Conservation (phyloP, 1,140 invertebrate genomes). For the Schlechtendalia chinensis region DNA sequence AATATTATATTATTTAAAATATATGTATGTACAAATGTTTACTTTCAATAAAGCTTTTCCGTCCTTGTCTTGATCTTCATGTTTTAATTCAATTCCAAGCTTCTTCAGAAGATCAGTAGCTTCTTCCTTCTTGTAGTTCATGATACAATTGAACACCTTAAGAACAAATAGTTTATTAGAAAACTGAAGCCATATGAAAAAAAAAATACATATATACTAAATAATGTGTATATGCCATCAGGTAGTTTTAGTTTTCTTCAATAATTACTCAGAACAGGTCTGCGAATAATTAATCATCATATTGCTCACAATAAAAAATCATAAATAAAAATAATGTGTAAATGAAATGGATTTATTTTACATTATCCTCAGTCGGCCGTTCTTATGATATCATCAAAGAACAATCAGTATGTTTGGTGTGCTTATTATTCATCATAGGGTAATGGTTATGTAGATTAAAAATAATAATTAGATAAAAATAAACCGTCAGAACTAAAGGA, state of each 20-base stretch:
- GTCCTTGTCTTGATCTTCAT: constrained; percentile 95
- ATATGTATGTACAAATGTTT: constrained; percentile 52
- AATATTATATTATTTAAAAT: background rate
- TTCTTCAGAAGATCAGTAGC: constrained; percentile 82
- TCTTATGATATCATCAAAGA: constrained; percentile 13
- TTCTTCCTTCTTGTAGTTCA: constrained; percentile 98
- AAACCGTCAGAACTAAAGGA: constrained; percentile 20
- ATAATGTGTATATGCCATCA: background rate
- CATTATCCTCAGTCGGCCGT: constrained; percentile 6
- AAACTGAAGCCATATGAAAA: background rate
- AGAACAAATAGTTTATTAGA: constrained; percentile 26
- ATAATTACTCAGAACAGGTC: constrained; percentile 34
- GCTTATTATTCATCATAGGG: background rate
- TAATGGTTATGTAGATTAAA: background rate
- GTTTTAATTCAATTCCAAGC: constrained; percentile 86
- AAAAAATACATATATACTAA: background rate
- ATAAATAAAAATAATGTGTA: no score
- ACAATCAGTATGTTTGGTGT: background rate
- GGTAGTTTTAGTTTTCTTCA: background rate
- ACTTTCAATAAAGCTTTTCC: constrained; percentile 86
- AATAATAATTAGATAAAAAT: background rate
- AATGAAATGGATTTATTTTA: background rate
- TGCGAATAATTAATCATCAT: constrained; percentile 34
- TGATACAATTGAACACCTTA: constrained; percentile 90
- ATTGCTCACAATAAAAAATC: background rate